Conservation (phyloP, 1,140 invertebrate species). For the Lordiphosa stackelbergi region DNA sequence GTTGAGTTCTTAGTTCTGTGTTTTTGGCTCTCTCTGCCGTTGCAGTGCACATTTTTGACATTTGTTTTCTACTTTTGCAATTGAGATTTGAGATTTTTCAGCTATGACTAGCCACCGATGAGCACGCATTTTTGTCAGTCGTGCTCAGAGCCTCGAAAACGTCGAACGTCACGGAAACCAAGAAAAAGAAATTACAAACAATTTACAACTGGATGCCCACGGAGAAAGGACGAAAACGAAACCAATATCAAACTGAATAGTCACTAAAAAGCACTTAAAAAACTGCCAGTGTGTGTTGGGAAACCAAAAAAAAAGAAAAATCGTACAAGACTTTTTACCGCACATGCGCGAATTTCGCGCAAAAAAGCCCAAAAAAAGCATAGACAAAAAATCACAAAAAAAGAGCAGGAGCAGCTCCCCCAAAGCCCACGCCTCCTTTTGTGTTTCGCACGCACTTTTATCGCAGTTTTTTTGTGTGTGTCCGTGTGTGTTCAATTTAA, state of each 20-base stretch:
- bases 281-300: constrained; percentile 40
- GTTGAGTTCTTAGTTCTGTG: constrained; percentile 1
- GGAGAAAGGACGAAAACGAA: constrained; percentile 35
- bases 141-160: constrained; percentile 70
- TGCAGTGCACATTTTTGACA: constrained; percentile 61
- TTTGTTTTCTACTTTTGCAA: constrained; percentile 63
- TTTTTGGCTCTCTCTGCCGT: constrained; percentile 20
- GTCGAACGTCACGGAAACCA: constrained; percentile 38
- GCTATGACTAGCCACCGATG: constrained; percentile 63
- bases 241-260: constrained; percentile 41
- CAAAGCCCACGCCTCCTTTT: constrained; percentile 25
- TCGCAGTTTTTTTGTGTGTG: constrained; percentile 22
- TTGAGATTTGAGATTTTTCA: constrained; percentile 49
- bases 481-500: constrained; percentile 43
- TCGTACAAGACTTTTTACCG: constrained; percentile 25
- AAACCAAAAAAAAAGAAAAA: constrained; percentile 17
- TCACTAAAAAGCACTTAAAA: constrained; percentile 11
- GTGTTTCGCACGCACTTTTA: constrained; percentile 59
- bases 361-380: constrained; percentile 54
- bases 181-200: not conserved
- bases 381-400: constrained; percentile 60
- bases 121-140: constrained; percentile 61
- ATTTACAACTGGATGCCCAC: too few relatives aligned
- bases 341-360: constrained; percentile 68
- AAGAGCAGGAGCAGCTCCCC: constrained; percentile 57